Evolutionary conservation across 2,797 vertebrate species (phyloP), one percentile per base, ranked within the genome.

Genomic region (Oreonectes daqikongensis): DNA sequence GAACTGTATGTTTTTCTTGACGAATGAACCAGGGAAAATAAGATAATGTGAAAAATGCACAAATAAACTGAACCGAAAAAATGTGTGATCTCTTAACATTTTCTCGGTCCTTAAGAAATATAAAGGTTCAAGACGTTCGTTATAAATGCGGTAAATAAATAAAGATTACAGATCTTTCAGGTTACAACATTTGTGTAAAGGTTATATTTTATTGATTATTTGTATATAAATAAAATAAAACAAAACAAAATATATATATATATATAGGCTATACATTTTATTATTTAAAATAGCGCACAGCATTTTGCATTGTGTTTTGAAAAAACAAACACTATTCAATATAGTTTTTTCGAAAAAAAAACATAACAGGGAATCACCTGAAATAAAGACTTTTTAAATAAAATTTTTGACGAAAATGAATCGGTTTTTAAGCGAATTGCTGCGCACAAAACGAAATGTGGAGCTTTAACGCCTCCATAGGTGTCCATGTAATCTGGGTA

Each of bases 401-500:
- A 17, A 46, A 24, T 24, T 35, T 9, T 2, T 9, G 10, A 10
- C 35, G 5, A 55, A 26, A 24, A 5, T 22, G 17, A 22, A 4
- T 20, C 9, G 7, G 38, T 61, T 76, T 60, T 50, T 1, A 44
- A 15, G 55, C 1, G 14, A 77, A 38, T 35, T 38, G 48, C 35
- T n/a, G 24, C 11, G 22, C 22, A 59, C 5, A 20, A 74, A 5
- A 11, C 5, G 61, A 64, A 46, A 50, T n/a, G n/a, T n/a, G 40
- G 28, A 78, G 72, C 52, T 55, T 71, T 42, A 55, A 50, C 20
- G 35, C 48, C 61, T 84, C 71, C 46, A 17, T 64, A 59, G 77
- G 72, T 61, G 67, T 78, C 78, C 68, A 48, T 55, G 67, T 72
- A 75, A 76, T 80, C 78, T 69, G 10, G 75, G 57, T 32, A 70